A percentile compares a stretch with the other conserved stretches of the same genome.
These are phyloP conservation scores for Cabera pusaria DNA, from an alignment of 2,888 invertebrate species.

Conservation along the genomic window DNA sequence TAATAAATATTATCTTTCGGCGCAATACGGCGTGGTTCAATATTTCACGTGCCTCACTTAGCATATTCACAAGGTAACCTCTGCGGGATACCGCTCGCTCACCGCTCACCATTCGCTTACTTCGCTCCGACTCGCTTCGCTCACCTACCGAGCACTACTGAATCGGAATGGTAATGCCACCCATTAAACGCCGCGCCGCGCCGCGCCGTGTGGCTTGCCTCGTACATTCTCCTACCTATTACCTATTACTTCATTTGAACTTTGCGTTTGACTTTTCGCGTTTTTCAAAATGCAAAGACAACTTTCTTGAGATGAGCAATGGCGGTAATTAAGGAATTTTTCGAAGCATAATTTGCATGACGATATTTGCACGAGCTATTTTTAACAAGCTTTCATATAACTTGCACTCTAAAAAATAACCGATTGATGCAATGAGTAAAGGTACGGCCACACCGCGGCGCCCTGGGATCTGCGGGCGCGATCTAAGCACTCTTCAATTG, in stretches of 20 bases:
- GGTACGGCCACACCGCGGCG: too few species aligned
- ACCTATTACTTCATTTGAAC: conserved; percentile 40
- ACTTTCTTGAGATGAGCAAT: not conserved
- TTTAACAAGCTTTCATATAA: too few species aligned
- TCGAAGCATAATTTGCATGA: too few species aligned
- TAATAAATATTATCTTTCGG: conserved; percentile 48
- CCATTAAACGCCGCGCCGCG: conserved; percentile 48
- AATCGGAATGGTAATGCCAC: conserved; percentile 66
- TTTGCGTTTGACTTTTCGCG: conserved; percentile 22
- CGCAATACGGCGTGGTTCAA: conserved; percentile 57
- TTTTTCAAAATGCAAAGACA: conserved; percentile 5
- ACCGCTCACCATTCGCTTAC: conserved; percentile 6
- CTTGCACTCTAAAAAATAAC: too few species aligned
- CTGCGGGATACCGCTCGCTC: conserved; percentile 41
- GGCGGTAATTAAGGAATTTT: not conserved
- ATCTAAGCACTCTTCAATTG: too few species aligned
- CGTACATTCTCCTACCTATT: conserved; percentile 36
- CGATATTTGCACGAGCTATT: too few species aligned
- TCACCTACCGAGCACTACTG: conserved; percentile 53
- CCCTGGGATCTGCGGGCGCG: too few species aligned
- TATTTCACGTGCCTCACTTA: conserved; percentile 63
- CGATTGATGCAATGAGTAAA: too few species aligned
- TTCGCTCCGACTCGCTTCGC: conserved; percentile 11
- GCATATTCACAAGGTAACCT: conserved; percentile 71
- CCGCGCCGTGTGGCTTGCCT: conserved; percentile 39